Base-by-base conservation (phyloP, 2,888 invertebrate genomes). In the Sinodicranocentrus sp. region DNA sequence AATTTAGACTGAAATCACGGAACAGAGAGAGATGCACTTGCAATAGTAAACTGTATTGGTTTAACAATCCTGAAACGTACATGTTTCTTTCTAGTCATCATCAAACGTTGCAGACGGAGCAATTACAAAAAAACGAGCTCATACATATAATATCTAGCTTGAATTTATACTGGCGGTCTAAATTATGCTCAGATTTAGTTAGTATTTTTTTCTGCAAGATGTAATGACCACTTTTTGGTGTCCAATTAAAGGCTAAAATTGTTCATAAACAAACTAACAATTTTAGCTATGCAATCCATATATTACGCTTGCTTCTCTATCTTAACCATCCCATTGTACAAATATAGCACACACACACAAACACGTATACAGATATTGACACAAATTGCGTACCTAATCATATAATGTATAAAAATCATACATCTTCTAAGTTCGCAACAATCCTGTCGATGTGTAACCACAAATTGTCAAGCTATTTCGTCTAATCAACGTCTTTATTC, bases 381-480 rank as follows among this genome's bases (percentile, higher is more conserved):
- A 33, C 33, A 6, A 33, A n/a, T n/a, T n/a, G n/a, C n/a, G n/a
- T n/a, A n/a, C n/a, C n/a, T n/a, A n/a, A 33, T 33, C 33, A 33
- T 33, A n/a, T n/a, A n/a, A n/a, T n/a, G n/a, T n/a, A n/a, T n/a
- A n/a, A n/a, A n/a, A n/a, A n/a, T 10, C 33, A 33, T 33, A 10
- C 33, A 33, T 33, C n/a, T 33, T 10, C 33, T 10, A 33, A 6
- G 5, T 33, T 3, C 33, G 33, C 33, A 6, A 10, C 33, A 33
- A 6, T 33, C 33, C 5, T 10, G 33, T 33, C 33, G 10, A 33
- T 33, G 33, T 10, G 15, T 5, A 70, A 71, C 79, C 79, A 71
- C 79, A 79, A 79, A 79, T 71, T 79, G 71, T 79, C 79, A 79
- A 79, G 79, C 44, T 25, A 67, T 65, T 79, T 48, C 26, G 63